Base-by-base conservation (phyloP, 2,113 vertebrate species). In the Neotoma lepida region DNA sequence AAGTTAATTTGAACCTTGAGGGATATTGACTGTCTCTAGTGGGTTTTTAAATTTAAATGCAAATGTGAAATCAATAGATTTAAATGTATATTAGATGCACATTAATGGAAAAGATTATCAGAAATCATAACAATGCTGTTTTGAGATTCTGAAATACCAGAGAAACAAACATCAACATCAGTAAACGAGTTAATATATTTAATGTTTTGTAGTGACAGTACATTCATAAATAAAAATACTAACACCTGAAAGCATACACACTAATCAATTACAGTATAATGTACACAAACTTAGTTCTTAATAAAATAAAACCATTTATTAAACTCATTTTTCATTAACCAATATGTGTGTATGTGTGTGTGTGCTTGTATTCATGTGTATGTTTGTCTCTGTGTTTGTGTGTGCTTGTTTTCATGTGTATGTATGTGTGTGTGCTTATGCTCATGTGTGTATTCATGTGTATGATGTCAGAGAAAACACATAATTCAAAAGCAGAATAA, bases 151-250 rank as follows among this genome's bases (percentile, higher is more conserved):
- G 6, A 63, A 90, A 41, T 76, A 92, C 4, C 2, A 71, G 26
- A 39, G 46, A 66, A 70, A 35, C 15, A 20, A 44, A 76, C 3
- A 17, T 74, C 7, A 44, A 76, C 3, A 17, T 74, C 7, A 64
- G 3, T 70, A 80, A 93, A 86, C 71, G 6, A 90, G 4, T 71
- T 76, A 68, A 84, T 64, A 87, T 15, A 66, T 81, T 92, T 95
- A 49, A 94, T 41, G 4, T 49, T 41, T 68, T 84, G 18, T 91
- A 89, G 85, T 17, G 44, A 58, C 1, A 41, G 61, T 20, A 91
- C 0, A 46, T 39, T n/a, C 3, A 46, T 0, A 51, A 51, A 70
- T 46, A 66, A 89, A 88, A 92, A 64, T 54, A 61, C 54, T 77
- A 91, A 5, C 17, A 80, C 89, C 15, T 73, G 39, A 77, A 95